phyloP scores from a whole-genome alignment of 2,113 vertebrate genomes.

The Physeter macrocephalus region DNA sequence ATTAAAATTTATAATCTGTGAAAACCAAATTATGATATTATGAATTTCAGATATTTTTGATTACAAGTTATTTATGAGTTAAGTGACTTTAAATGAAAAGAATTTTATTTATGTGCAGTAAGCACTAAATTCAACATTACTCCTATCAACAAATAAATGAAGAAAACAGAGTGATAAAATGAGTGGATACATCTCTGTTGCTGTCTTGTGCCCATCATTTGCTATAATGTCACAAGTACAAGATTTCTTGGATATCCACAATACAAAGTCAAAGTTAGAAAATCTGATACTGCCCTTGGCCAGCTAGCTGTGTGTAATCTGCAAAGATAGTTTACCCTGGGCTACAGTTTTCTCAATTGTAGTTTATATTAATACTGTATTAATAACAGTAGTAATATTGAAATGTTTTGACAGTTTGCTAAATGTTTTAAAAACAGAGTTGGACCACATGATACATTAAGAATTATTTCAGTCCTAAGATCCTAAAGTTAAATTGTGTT shows the following conservation, averaged over 20 bases:
- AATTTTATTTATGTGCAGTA: neutral
- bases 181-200: neutral
- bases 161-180: neutral
- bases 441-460: neutral
- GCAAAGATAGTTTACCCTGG: neutral
- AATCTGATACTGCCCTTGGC: neutral
- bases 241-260: neutral
- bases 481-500: slow-evolving; percentile 15
- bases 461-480: neutral
- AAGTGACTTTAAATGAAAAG: slow-evolving; percentile 2
- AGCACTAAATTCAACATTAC: neutral
- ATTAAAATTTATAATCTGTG: neutral
- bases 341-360: neutral
- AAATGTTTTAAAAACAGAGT: neutral
- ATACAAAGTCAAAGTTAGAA: neutral
- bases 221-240: neutral
- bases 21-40: neutral
- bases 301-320: neutral
- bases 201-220: neutral
- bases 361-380: neutral
- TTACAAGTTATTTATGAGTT: neutral
- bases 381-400: neutral
- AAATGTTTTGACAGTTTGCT: neutral
- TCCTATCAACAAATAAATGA: neutral
- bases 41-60: neutral